Evolutionary conservation across 2,888 invertebrate species (phyloP).

Genomic region (Zonitis immaculata): DNA sequence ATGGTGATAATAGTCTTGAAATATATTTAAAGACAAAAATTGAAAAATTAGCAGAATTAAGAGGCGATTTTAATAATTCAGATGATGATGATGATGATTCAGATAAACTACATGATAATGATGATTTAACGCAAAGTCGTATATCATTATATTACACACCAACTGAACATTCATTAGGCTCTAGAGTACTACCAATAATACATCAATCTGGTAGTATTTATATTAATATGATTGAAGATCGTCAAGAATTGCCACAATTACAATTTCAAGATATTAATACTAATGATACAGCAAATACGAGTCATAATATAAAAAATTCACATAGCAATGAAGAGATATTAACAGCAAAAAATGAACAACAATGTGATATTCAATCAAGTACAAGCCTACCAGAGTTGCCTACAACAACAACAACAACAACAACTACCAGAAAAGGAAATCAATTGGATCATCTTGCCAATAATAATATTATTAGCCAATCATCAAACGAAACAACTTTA

Average conservation of each 20-base stretch:
- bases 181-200: slow-evolving; percentile 39
- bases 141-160: slow-evolving; percentile 79
- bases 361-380: slow-evolving; percentile 42
- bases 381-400: slow-evolving; percentile 52
- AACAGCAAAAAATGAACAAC: slow-evolving; percentile 10
- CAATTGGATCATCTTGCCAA: slow-evolving; percentile 44
- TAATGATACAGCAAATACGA: slow-evolving; percentile 23
- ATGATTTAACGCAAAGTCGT: slow-evolving; percentile 59
- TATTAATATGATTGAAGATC: slow-evolving; percentile 61
- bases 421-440: slow-evolving; percentile 50
- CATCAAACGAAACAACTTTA: slow-evolving; percentile 49
- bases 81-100: background rate
- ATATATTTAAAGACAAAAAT: slow-evolving; percentile 66
- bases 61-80: background rate
- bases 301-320: slow-evolving; percentile 44
- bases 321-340: slow-evolving; percentile 41
- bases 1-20: slow-evolving; percentile 60
- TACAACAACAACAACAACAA: slow-evolving; percentile 21
- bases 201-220: slow-evolving; percentile 54
- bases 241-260: slow-evolving; percentile 34
- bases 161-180: slow-evolving; percentile 61
- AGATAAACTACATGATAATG: background rate
- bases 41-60: slow-evolving; percentile 55
- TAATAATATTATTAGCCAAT: slow-evolving; percentile 6
- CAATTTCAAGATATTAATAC: slow-evolving; percentile 38